Evolutionary conservation across 2,888 invertebrate species (phyloP), one percentile per base, ranked within the genome.

Genomic region (Yponomeuta cagnagella): DNA sequence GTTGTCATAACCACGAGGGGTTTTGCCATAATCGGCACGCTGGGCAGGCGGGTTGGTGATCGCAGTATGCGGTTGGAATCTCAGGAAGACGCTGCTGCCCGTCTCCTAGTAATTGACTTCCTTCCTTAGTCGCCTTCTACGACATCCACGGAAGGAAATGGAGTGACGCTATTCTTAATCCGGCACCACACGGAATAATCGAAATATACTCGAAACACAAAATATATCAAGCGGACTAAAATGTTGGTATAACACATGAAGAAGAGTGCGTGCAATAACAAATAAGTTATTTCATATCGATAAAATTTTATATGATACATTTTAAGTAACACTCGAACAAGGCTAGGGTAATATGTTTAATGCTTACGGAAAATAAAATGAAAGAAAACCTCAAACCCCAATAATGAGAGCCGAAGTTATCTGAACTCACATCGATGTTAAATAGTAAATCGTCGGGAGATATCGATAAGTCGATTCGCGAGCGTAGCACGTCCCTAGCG

Each of bases 391-490:
- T 30, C 68, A 68, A 52, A 10, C 30, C 70, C 15, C 52, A 31
- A 67, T 52, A 48, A 37, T 70, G 67, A 67, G 15, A 33, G 12
- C 30, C 66, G 48, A 70, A 58, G 33, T 64, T 23, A 67, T 70
- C 48, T 10, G 12, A n/a, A 66, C 37, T 66, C 66, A 63, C 48
- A 71, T 71, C 71, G 71, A 71, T 71, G 58, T 63, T 71, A 69
- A 69, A 71, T 66, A 69, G 69, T 68, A 48, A 69, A 69, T 71
- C 69, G 69, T 68, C 63, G 71, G 68, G 10, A 70, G 83, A 82
- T 85, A 86, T 89, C 89, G 90, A 89, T 87, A 89, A 86, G 82
- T 75, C 77, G 76, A 76, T 58, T 78, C 77, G 63, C 71, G 68
- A 31, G 33, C 70, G 68, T 67, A 69, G 80, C 74, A 72, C 84